Evolutionary conservation across 2,113 vertebrate genomes (phyloP).

Genomic region (Corythaeola cristata): DNA sequence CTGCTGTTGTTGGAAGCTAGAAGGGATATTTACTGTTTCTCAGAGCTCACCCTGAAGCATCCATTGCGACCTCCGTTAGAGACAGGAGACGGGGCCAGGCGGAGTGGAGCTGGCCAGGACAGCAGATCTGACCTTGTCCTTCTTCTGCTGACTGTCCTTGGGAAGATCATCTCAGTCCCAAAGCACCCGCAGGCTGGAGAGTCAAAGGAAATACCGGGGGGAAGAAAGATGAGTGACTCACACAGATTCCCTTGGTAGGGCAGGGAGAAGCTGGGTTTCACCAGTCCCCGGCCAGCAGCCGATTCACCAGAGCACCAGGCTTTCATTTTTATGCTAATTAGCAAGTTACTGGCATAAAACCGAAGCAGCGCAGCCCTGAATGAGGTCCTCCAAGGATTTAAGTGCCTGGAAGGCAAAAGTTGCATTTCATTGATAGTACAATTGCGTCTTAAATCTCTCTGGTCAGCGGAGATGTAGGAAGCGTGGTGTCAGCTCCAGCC

Average conservation of each 20-base stretch:
- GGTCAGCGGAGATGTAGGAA: background rate
- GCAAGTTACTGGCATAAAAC: background rate
- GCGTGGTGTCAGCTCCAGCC: background rate
- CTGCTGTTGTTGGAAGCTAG: background rate
- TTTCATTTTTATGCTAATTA: background rate
- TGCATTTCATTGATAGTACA: slow-evolving; percentile 47
- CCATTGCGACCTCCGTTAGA: background rate
- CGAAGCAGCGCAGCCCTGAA: background rate
- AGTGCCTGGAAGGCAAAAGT: slow-evolving; percentile 37
- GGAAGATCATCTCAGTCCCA: background rate
- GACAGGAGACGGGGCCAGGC: background rate
- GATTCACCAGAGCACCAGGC: background rate
- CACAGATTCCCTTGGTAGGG: background rate
- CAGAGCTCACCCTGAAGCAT: background rate
- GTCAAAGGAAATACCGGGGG: background rate
- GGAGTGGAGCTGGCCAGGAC: background rate
- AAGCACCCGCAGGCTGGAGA: background rate
- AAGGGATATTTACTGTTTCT: background rate
- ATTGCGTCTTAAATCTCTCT: slow-evolving; percentile 13
- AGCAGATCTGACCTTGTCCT: background rate
- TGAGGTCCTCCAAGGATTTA: background rate
- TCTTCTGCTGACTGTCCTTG: background rate
- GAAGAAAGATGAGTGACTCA: background rate
- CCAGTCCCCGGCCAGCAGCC: background rate
- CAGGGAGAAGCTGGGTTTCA: background rate